Base-by-base conservation (phyloP, 92 coral and sea anemone species). In the Nematostella vectensis region DNA sequence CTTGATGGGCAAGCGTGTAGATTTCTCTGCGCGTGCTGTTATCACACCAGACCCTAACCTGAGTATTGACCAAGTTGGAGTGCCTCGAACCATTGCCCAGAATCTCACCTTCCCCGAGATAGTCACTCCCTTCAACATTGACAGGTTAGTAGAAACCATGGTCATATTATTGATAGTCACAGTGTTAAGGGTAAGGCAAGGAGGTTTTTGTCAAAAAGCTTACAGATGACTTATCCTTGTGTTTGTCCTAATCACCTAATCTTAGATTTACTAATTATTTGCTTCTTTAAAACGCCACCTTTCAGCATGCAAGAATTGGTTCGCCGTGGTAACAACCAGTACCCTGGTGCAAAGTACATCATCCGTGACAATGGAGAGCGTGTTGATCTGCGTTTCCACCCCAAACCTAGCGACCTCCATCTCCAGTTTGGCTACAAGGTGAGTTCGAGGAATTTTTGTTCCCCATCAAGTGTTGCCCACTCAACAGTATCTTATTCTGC, bases 391-490 rank as follows among this genome's bases (percentile, higher is more conserved):
- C 83, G 99, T 54, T 93, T 93, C 57, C 99, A 93, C 55, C 99
- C 99, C 49, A 93, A 88, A 69, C 96, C 96, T 45, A 93, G 99
- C 57, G 99, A 93, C 63, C 79, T 93, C 0, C 96, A 86, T 68
- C 85, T 93, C 8, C 99, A 93, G 80, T 93, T 87, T 82, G 99
- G 99, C 18, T 93, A 93, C 74, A 93, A 64, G 88, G 96, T 87
- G 25, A 12, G 47, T 25, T 22, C n/a, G n/a, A 11, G 45, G n/a
- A n/a, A n/a, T n/a, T n/a, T n/a, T n/a, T n/a, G n/a, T n/a, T n/a
- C n/a, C n/a, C n/a, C n/a, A n/a, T n/a, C n/a, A n/a, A n/a, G n/a
- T n/a, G 1, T 22, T 10, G n/a, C n/a, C 3, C 24, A 10, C n/a
- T n/a, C n/a, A n/a, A n/a, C n/a, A 48, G 10, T 48, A 4, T 55